Evolutionary conservation across 2,797 vertebrate species (phyloP).

Genomic region (Sebastes steindachneri): DNA sequence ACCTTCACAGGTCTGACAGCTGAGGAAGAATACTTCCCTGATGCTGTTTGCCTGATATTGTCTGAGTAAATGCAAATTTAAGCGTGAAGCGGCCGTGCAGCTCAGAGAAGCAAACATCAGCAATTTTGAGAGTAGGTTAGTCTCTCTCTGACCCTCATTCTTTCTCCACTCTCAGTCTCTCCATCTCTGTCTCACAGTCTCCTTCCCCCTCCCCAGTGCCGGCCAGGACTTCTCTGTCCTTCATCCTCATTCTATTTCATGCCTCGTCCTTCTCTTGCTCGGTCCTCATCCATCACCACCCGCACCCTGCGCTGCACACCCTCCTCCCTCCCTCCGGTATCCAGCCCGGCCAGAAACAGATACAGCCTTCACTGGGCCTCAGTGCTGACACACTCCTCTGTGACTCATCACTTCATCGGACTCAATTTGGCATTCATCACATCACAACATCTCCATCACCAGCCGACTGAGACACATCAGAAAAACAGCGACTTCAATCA

Average conservation of each 20-base stretch:
- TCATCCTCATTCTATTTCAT: constrained; percentile 84
- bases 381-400: constrained; percentile 62
- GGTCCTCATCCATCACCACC: constrained; percentile 78
- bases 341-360: constrained; percentile 60
- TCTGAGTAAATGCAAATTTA: constrained; percentile 71
- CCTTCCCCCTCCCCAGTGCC: constrained; percentile 43
- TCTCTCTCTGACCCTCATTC: constrained; percentile 77
- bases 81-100: constrained; percentile 29
- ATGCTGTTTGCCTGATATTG: constrained; percentile 51
- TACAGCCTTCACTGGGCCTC: constrained; percentile 47
- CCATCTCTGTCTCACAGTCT: constrained; percentile 73
- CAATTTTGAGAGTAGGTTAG: constrained; percentile 74
- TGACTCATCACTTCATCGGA: constrained; percentile 78
- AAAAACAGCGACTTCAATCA: constrained; percentile 29
- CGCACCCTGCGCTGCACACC: constrained; percentile 28
- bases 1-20: constrained; percentile 47
- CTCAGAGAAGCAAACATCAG: constrained; percentile 72
- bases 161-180: constrained; percentile 69
- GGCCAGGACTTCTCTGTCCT: constrained; percentile 75
- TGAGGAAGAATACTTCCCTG: constrained; percentile 41
- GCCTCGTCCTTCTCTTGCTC: constrained; percentile 77
- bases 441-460: constrained; percentile 53
- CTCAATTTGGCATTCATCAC: constrained; percentile 64
- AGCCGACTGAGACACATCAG: constrained; percentile 23
- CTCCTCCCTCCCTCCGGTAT: constrained; percentile 18